These are phyloP conservation scores for Malacosoma neustria DNA, from an alignment of 2,888 invertebrate genomes.

Conservation along the genomic window DNA sequence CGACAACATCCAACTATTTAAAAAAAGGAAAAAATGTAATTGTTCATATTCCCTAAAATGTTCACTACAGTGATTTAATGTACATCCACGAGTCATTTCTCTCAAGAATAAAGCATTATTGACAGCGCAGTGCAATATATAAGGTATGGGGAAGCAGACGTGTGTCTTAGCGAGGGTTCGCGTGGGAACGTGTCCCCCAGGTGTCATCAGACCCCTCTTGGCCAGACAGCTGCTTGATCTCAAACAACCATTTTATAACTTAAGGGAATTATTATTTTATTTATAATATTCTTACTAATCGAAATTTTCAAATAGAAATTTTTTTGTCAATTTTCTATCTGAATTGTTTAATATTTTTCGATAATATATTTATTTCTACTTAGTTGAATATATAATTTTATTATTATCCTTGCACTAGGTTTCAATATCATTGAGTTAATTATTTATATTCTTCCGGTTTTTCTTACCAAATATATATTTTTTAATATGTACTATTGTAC, in stretches of 20 bases:
- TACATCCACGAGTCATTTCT: slow-evolving; percentile 41
- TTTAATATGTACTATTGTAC: too few species aligned
- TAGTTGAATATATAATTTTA: too few species aligned
- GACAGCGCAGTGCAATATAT: slow-evolving; percentile 8
- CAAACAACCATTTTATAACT: too few species aligned
- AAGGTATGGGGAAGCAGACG: slow-evolving; percentile 31
- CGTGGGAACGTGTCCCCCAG: slow-evolving; percentile 68
- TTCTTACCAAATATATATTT: too few species aligned
- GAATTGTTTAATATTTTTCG: too few species aligned
- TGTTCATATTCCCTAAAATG: background rate
- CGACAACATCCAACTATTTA: too few species aligned
- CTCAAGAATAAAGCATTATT: background rate
- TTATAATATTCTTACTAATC: background rate
- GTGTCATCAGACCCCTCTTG: slow-evolving; percentile 40
- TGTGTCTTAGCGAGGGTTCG: slow-evolving; percentile 40
- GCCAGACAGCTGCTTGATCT: slow-evolving; percentile 41
- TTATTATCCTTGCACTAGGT: too few species aligned
- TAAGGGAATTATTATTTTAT: too few species aligned
- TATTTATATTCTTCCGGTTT: too few species aligned
- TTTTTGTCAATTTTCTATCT: too few species aligned
- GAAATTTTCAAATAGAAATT: slow-evolving; percentile 1
- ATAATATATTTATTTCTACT: too few species aligned
- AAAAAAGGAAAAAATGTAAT: background rate
- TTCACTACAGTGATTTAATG: slow-evolving; percentile 17
- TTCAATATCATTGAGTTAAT: too few species aligned